These are phyloP conservation scores for Falcunculus frontatus DNA, from an alignment of 2,113 vertebrate species.

Conservation along the genomic window DNA sequence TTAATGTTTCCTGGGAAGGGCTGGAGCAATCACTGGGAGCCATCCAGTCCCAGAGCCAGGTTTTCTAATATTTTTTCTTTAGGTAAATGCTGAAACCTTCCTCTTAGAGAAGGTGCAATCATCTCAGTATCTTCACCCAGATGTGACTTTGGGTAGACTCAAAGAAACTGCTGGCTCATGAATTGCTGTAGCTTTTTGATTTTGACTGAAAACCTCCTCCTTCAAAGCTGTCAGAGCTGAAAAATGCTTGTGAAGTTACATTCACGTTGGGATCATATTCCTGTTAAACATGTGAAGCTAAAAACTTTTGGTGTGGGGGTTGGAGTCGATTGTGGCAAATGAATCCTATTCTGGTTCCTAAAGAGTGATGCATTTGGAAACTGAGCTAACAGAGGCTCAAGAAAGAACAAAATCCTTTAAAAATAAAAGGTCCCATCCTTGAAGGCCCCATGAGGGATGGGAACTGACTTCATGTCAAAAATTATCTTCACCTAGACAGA, in stretches of 20 bases:
- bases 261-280: neutral
- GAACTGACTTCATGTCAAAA: neutral
- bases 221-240: neutral
- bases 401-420: neutral
- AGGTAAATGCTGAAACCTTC: neutral
- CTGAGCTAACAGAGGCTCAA: neutral
- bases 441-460: accelerated
- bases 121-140: neutral
- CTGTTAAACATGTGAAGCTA: neutral
- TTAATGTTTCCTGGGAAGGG: neutral
- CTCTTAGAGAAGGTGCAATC: neutral
- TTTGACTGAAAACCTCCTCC: neutral
- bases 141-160: neutral
- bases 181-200: neutral
- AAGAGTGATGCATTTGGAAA: neutral
- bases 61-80: neutral
- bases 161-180: neutral
- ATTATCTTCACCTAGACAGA: neutral
- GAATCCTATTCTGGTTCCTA: neutral
- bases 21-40: neutral
- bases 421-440: neutral
- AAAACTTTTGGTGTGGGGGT: neutral
- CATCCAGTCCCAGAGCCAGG: neutral
- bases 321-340: neutral
- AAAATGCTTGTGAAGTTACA: neutral